Base-by-base conservation (phyloP, 2,888 invertebrate genomes). In the Bellardia bayeri region DNA sequence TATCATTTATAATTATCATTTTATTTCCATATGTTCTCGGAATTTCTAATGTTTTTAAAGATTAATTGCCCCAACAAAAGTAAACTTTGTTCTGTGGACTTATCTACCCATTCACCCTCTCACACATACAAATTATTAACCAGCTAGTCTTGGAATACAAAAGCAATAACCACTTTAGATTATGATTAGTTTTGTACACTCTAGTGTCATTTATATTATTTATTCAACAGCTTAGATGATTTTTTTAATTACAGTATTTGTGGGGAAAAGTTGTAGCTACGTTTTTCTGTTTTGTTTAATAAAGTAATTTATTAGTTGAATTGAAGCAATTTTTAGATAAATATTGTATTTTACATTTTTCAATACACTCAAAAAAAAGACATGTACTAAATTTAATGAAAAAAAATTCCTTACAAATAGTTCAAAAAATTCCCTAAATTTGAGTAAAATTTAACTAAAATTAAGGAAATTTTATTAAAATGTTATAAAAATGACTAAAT, bases 21-120 rank as follows among this genome's bases (percentile, higher is more conserved):
- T 14, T 3, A 54, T 58, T 2, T 7, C 6, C 4, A 6, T 33
- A 61, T 61, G 33, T 72, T 49, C 61, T 33, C 7, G n/a, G 61
- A 75, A 74, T 33, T 49, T 45, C 16, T 71, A 33, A 49, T 56
- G n/a, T 72, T 33, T 49, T n/a, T 33, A 3, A 14, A 63, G 30
- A 23, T 49, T 75, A 75, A 63, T 75, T 75, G 49, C 33, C 45
- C 6, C 14, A 74, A 37, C 37, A 37, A 37, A 61, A 61, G 30
- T 61, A 63, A 61, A 75, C 74, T 75, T 75, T 75, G 61, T 75
- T 75, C 61, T 45, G 11, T 33, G n/a, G 61, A 45, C 33, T 75
- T 61, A 33, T 37, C 37, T 37, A 3, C 37, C 6, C 37, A 30
- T 16, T 61, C 45, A 23, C 23, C 1, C 23, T 23, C 23, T 23